phyloP scores from a whole-genome alignment of 2,797 vertebrate genomes.

The Pipistrellus kuhlii region DNA sequence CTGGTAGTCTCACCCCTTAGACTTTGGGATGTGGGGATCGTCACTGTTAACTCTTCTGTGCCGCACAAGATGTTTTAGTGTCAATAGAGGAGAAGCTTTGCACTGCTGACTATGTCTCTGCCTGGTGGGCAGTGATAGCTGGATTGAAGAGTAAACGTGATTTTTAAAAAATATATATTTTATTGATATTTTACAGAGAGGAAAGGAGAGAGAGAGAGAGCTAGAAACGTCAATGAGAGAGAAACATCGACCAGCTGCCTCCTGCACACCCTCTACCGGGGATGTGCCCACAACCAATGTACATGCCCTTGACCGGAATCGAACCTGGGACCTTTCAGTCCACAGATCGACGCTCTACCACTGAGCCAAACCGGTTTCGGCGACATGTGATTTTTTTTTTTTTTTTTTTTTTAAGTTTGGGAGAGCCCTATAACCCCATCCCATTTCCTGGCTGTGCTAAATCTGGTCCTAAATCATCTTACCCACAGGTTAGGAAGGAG shows the following conservation, averaged over 20 bases:
- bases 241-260: no score
- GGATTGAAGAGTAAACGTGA: not conserved
- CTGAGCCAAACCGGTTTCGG: no score
- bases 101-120: not conserved
- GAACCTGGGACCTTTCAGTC: no score
- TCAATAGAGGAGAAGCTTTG: not conserved
- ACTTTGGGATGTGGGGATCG: not conserved
- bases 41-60: not conserved
- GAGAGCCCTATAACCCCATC: not conserved
- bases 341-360: no score
- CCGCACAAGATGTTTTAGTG: not conserved
- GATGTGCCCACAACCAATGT: no score
- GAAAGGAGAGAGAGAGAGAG: no score
- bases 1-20: not conserved
- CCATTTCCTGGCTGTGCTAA: not conserved
- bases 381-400: no score
- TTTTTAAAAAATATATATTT: no score
- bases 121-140: not conserved
- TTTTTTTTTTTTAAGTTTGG: not conserved
- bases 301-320: no score
- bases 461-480: not conserved
- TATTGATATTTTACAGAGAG: no score
- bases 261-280: no score
- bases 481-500: not conserved
- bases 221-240: no score